Conservation (phyloP, 2,113 vertebrate species). For the Hydrolagus affinis region DNA sequence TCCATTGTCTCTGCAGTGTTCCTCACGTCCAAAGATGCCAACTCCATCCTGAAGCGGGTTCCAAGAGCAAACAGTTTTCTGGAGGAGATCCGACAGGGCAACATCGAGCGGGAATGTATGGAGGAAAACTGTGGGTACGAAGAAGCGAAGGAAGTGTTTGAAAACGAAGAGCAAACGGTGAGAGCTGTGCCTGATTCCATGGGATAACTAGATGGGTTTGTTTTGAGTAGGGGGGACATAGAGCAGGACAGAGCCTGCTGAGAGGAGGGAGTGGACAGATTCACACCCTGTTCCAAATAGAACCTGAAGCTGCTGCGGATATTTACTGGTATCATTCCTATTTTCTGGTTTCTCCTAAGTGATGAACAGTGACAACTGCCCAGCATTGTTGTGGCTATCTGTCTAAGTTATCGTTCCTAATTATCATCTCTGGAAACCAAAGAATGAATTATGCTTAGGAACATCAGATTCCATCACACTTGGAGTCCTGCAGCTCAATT, state of each 20-base stretch:
- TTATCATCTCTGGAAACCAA: too few species aligned
- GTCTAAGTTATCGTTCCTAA: too few species aligned
- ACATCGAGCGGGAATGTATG: conserved; percentile 71
- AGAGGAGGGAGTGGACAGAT: too few species aligned
- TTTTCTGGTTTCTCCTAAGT: neutral
- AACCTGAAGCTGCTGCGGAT: neutral
- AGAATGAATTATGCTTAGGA: too few species aligned
- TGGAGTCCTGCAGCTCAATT: too few species aligned
- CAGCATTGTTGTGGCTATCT: neutral
- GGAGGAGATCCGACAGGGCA: conserved; percentile 73
- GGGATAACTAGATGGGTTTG: neutral
- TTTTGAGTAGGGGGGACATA: neutral
- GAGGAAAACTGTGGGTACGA: conserved; percentile 81
- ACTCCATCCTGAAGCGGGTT: conserved; percentile 67
- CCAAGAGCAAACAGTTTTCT: conserved; percentile 71
- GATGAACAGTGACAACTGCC: neutral
- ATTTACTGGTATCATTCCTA: too few species aligned
- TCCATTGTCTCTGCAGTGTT: conserved; percentile 54
- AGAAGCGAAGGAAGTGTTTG: conserved; percentile 77
- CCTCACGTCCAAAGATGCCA: conserved; percentile 63
- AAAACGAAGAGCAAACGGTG: conserved; percentile 77
- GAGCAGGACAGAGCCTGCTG: too few species aligned
- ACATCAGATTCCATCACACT: too few species aligned
- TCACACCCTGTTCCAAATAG: too few species aligned
- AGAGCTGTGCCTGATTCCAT: neutral